These are phyloP conservation scores for Drosophila jambulina DNA, from an alignment of 1,140 invertebrate species.

Conservation along the genomic window DNA sequence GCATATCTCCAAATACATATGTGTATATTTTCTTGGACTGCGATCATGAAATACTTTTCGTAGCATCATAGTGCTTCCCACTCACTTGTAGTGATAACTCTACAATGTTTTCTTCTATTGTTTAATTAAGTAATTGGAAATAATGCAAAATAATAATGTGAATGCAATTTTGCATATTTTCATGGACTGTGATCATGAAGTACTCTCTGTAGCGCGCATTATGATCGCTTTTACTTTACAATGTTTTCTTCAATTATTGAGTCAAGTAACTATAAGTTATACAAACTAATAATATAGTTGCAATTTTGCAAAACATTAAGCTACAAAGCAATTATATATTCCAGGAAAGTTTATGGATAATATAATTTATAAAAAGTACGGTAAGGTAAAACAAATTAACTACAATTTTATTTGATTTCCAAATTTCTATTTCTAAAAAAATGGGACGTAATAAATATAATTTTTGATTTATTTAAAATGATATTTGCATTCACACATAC, in stretches of 20 bases:
- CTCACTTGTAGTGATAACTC: neutral
- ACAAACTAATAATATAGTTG: neutral
- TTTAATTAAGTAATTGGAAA: neutral
- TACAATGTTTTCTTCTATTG: neutral
- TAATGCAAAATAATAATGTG: neutral
- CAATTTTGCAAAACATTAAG: neutral
- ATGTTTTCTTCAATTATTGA: neutral
- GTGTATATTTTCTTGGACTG: neutral
- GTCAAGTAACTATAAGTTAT: neutral
- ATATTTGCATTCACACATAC: no score
- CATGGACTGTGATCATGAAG: no score
- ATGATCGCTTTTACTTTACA: no score
- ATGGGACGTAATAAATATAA: no score
- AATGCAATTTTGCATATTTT: no score
- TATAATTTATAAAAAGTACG: no score
- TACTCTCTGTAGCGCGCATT: no score
- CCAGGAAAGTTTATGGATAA: neutral
- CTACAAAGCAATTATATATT: neutral
- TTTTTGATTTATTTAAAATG: no score
- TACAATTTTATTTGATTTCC: no score
- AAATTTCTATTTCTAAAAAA: no score
- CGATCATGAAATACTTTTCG: constrained; percentile 16
- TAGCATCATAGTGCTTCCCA: neutral
- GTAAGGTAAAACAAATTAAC: no score
- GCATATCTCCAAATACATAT: neutral